A percentile compares a stretch with the other conserved stretches of the same genome.
phyloP scores from a whole-genome alignment of 2,797 vertebrate species.

The Heterohyrax brucei region DNA sequence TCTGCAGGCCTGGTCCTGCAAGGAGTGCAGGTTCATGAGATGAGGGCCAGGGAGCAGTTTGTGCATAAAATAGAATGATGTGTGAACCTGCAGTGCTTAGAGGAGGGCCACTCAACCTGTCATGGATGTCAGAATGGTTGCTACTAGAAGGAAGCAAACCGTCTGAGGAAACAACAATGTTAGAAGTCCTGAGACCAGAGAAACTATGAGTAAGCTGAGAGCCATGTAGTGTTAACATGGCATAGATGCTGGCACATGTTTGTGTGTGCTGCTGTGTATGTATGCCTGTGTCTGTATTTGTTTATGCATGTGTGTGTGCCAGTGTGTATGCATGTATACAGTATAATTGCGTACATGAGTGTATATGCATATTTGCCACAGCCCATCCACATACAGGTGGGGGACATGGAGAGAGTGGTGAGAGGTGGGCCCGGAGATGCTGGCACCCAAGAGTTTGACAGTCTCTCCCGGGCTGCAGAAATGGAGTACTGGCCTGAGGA shows the following conservation, averaged over 20 bases:
- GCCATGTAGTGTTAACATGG: rapidly evolving
- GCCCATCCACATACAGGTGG: neutral
- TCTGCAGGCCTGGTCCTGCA: neutral
- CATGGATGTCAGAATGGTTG: neutral
- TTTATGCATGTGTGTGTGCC: neutral
- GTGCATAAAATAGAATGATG: neutral
- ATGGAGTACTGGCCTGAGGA: neutral
- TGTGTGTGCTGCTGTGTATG: neutral
- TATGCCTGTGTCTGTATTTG: neutral
- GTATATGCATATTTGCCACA: neutral
- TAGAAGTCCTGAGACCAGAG: neutral
- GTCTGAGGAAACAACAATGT: neutral
- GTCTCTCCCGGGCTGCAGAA: neutral
- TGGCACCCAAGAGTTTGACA: neutral
- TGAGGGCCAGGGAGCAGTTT: neutral
- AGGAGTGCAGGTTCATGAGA: neutral
- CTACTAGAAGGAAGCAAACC: neutral
- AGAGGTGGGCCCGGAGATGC: neutral
- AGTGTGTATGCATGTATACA: neutral
- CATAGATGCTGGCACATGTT: rapidly evolving
- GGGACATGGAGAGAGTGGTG: neutral
- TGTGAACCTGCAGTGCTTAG: neutral
- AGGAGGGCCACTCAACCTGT: no score
- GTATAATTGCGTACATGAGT: neutral
- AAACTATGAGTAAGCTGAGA: neutral